Conservation (phyloP, 64 coral and sea anemone species). For the Pocillopora damicornis region DNA sequence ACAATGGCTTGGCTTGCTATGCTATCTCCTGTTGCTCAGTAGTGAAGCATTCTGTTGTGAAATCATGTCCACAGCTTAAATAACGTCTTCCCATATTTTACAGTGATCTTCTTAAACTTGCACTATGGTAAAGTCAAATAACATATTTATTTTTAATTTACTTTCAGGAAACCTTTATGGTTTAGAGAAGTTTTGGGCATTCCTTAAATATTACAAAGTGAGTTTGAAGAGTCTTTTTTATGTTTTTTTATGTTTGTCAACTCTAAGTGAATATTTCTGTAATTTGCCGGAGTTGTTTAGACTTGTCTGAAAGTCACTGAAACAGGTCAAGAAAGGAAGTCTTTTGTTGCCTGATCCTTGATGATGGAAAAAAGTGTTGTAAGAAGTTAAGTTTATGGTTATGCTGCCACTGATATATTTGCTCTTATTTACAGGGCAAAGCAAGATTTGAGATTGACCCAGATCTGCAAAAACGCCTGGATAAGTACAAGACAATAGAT, state of each 20-base stretch:
- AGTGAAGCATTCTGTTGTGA: neutral
- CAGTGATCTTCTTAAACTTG: neutral
- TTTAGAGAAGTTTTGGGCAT: slow-evolving; percentile 99
- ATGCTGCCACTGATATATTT: neutral
- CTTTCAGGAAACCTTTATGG: slow-evolving; percentile 90
- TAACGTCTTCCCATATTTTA: neutral
- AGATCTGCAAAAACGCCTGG: slow-evolving; percentile 76
- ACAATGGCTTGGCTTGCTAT: neutral
- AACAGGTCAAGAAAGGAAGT: no score
- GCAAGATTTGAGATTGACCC: slow-evolving; percentile 81
- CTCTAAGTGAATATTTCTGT: neutral
- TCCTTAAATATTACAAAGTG: slow-evolving; percentile 98
- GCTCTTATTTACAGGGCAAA: slow-evolving; percentile 58
- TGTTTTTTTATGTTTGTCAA: no score
- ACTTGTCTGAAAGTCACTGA: neutral
- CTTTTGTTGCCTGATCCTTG: neutral
- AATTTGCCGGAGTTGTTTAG: neutral
- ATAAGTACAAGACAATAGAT: slow-evolving; percentile 96
- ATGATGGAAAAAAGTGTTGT: neutral
- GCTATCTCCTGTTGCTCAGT: neutral
- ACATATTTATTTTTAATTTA: neutral
- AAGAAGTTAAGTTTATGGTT: neutral
- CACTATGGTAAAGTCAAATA: neutral
- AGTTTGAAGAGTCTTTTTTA: neutral
- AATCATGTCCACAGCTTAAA: neutral